These are phyloP conservation scores for Choreutis nemorana DNA, from an alignment of 2,888 invertebrate species.

Conservation along the genomic window DNA sequence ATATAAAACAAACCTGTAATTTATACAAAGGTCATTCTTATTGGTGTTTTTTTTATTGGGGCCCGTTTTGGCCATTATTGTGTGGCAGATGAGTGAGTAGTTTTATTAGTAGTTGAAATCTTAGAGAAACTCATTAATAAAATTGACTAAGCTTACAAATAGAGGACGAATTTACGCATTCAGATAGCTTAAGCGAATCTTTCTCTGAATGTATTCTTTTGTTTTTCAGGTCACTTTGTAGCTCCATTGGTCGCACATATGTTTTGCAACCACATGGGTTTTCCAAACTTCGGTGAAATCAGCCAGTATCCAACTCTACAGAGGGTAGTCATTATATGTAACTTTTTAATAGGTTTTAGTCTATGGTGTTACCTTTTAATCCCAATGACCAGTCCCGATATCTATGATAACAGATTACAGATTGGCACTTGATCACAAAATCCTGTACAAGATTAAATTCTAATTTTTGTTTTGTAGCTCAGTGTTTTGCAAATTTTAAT, in stretches of 20 bases:
- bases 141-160: no score
- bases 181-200: no score
- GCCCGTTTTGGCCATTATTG: no score
- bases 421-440: no score
- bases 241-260: conserved; percentile 91
- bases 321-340: conserved; percentile 67
- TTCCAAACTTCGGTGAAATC: conserved; percentile 81
- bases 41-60: no score
- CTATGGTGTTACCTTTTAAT: conserved; percentile 80
- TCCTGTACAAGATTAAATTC: conserved; percentile 1
- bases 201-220: conserved; percentile 1
- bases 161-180: no score
- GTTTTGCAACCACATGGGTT: conserved; percentile 97
- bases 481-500: not conserved
- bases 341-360: conserved; percentile 79
- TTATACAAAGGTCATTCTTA: no score
- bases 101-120: no score
- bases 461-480: not conserved
- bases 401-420: conserved; percentile 68
- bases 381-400: conserved; percentile 76
- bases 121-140: no score
- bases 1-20: no score
- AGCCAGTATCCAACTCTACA: conserved; percentile 44
- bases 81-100: no score
- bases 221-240: conserved; percentile 78